Evolutionary conservation across 2,113 vertebrate genomes (phyloP).

Genomic region (Aldabrachelys gigantea): DNA sequence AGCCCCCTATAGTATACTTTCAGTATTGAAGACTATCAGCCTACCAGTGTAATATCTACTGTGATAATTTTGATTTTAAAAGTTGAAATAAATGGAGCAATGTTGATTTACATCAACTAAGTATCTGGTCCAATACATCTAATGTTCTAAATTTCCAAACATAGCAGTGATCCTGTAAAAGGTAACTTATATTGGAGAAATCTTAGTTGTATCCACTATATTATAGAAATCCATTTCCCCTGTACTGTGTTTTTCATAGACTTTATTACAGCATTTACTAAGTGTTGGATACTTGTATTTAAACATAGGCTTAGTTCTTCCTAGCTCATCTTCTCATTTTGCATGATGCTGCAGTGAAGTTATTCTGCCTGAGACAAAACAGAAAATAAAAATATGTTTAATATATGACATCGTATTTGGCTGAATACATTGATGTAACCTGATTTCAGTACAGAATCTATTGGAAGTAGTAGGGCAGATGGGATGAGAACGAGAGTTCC

Average conservation of each 20-base stretch:
- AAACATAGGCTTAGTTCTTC: constrained; percentile 10
- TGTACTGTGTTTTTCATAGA: background rate
- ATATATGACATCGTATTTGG: background rate
- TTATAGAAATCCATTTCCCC: background rate
- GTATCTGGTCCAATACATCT: background rate
- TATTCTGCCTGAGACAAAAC: background rate
- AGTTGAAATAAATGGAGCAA: background rate
- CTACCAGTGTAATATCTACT: no score
- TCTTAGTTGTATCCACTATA: constrained; percentile 38
- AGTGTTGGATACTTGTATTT: constrained; percentile 8
- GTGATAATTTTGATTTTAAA: no score
- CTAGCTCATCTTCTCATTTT: background rate
- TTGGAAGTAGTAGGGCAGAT: background rate
- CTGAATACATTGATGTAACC: background rate
- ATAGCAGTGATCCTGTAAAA: fast-evolving
- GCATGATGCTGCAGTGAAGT: background rate
- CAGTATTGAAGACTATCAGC: no score
- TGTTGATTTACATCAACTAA: background rate
- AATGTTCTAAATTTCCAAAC: constrained; percentile 1
- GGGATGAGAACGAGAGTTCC: background rate
- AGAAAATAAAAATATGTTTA: fast-evolving
- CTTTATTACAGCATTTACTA: background rate
- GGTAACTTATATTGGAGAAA: constrained; percentile 9
- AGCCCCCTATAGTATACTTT: no score
- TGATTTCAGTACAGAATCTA: background rate